These are phyloP conservation scores for Corythoichthys intestinalis DNA, from an alignment of 2,113 vertebrate genomes.

Conservation along the genomic window DNA sequence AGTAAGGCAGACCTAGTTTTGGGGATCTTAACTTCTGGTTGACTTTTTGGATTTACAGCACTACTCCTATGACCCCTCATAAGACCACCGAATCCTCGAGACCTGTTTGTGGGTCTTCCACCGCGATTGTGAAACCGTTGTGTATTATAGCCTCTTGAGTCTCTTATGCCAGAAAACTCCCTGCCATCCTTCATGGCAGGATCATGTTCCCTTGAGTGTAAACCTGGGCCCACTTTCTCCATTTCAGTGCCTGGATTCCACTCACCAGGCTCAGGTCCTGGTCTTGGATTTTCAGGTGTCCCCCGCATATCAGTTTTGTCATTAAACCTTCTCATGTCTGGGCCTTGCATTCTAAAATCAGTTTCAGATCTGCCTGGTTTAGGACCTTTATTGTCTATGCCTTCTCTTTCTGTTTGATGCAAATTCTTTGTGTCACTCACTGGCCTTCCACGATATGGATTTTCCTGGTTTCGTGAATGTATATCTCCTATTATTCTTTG, in stretches of 20 bases:
- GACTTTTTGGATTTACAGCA: constrained; percentile 65
- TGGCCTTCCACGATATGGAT: constrained; percentile 15
- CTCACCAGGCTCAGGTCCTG: constrained; percentile 12
- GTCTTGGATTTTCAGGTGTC: constrained; percentile 11
- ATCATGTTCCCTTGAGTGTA: constrained; percentile 11
- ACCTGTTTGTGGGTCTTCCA: constrained; percentile 5
- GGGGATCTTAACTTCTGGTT: constrained; percentile 63
- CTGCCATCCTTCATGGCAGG: constrained; percentile 1
- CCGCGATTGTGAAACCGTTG: constrained; percentile 1
- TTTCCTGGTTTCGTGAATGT: constrained; percentile 16
- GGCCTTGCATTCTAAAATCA: constrained; percentile 26
- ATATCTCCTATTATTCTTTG: constrained; percentile 23
- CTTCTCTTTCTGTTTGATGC: constrained; percentile 30
- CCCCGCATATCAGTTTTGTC: constrained; percentile 8
- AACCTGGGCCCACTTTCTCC: constrained; percentile 1
- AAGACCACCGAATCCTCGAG: neutral
- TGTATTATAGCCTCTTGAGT: neutral
- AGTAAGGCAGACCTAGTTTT: constrained; percentile 78
- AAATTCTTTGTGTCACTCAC: constrained; percentile 19
- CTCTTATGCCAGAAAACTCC: constrained; percentile 1
- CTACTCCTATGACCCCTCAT: constrained; percentile 52
- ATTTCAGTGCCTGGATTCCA: constrained; percentile 28
- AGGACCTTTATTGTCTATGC: constrained; percentile 16
- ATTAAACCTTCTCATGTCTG: constrained; percentile 19
- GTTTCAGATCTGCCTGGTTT: constrained; percentile 22